Base-by-base conservation (phyloP, 2,888 invertebrate species). In the Epinotia bilunana region DNA sequence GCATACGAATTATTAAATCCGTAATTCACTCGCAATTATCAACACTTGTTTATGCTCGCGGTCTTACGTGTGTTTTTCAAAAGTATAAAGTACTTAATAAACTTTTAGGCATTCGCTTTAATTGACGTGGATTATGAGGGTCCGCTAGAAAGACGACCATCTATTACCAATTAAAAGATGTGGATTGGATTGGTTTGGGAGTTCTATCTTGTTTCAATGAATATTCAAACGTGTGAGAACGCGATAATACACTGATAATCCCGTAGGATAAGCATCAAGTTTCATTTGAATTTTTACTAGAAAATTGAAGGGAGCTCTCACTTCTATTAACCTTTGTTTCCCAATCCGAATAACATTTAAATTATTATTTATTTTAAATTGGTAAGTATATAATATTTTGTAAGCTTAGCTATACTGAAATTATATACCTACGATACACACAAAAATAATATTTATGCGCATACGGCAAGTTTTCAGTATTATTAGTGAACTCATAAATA, bases 401-500 rank as follows among this genome's bases (percentile, higher is more conserved):
- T 16, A 5, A 5, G 9, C 16, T 16, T 6, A 5, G 16, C 13
- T 49, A 1, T 49, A 12, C 7, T 53, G 16, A 53, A n/a, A 53
- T n/a, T n/a, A n/a, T 0, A 5, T 33, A 33, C 33, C 33, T 33
- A 33, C 33, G 6, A 11, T n/a, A 61, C n/a, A 60, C 60, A 6
- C 33, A 61, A 39, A n/a, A n/a, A 61, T 16, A 16, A 60, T 58
- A 23, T 39, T 18, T 16, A 64, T 23, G 23, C 46, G 16, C 64
- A 20, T 20, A 23, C 43, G 49, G 64, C 9, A 18, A 20, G 13
- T 58, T 28, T 61, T 49, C 0, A 16, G 6, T 70, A 49, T 70
- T 70, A 70, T 61, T 69, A 60, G 16, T 39, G 53, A 74, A 20
- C 58, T 62, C 68, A 49, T 69, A 69, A 76, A 72, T 57, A 49